Evolutionary conservation across 30 jellyfish, hydroid and myxozoan species (phyloP), one percentile per base, ranked within the genome.

Genomic region (Aurelia sp.): DNA sequence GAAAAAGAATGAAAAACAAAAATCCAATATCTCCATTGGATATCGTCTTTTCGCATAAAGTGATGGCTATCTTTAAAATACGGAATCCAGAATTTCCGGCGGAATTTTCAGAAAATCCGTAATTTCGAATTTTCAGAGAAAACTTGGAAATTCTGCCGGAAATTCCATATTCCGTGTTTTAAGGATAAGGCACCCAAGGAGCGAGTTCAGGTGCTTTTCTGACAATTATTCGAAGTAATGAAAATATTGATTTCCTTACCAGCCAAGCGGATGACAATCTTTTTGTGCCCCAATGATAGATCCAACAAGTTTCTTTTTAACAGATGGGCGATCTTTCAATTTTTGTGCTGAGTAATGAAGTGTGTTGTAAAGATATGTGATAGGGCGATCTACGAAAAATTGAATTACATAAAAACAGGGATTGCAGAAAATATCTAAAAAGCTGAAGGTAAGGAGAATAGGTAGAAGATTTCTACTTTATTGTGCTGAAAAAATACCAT

Each of bases 331-430:
- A 55, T 88, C 97, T n/a, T 79, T 74, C 20, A 94, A 97, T 44
- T 88, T 84, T 58, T 84, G 82, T 63, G 89, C 93, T 27, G 80
- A 94, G 67, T 89, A 88, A 55, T 93, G 94, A 80, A 93, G 89
- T 1, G 98, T 93, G 88, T 89, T 89, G 76, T 88, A 93, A 44
- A 88, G 87, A 41, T 82, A 88, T 16, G 98, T 88, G 74, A 88
- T 93, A 7, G 97, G 97, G 38, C 96, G 97, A 67, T 88, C 98
- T 88, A 78, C 30, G 72, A 91, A 40, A 4, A 44, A 44, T 7
- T 44, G 8, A 44, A 6, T 44, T 2, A 44, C 7, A 44, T 1
- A 44, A 44, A 44, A 7, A 44, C 8, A 44, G 0, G 9, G 2
- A 9, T 1, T 0, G 8, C 48, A 38, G 48, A 38, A 38, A 4